Percentiles rank a stretch among this genome's conserved stretches.
Evolutionary conservation across 1,140 invertebrate species (phyloP).

Genomic region (Caenorhabditis inopinata): DNA sequence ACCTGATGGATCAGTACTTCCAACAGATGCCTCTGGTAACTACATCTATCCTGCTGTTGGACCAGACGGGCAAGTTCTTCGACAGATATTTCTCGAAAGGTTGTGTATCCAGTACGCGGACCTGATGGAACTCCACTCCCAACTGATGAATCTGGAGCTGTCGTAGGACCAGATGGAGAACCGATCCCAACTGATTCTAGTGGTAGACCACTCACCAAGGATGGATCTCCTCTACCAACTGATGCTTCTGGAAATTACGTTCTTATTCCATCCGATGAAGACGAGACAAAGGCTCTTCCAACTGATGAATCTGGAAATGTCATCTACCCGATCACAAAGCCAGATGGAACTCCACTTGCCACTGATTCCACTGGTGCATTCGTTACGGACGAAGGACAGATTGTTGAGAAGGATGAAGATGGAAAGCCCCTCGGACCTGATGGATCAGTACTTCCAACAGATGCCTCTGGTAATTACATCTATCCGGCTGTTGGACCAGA

Average conservation of each 20-base stretch:
- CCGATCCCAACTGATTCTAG: slow-evolving; percentile 22
- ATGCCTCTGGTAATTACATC: slow-evolving; percentile 15
- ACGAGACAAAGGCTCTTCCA: background rate
- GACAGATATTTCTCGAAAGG: slow-evolving; percentile 9
- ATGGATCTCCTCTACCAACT: slow-evolving; percentile 34
- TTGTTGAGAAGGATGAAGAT: slow-evolving; percentile 25
- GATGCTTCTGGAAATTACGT: slow-evolving; percentile 1
- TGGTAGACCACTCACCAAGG: background rate
- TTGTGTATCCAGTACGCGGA: slow-evolving; percentile 46
- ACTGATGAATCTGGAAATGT: slow-evolving; percentile 20
- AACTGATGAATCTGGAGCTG: slow-evolving; percentile 31
- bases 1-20: slow-evolving; percentile 36
- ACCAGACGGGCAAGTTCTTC: slow-evolving; percentile 40
- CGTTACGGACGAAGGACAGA: background rate
- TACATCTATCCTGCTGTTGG: slow-evolving; percentile 47
- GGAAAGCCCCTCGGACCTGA: slow-evolving; percentile 42
- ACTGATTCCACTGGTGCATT: slow-evolving; percentile 38
- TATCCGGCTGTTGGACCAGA: slow-evolving; percentile 10
- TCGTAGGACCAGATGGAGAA: slow-evolving; percentile 39
- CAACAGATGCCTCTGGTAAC: slow-evolving; percentile 40
- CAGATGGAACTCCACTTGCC: slow-evolving; percentile 35
- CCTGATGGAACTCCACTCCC: slow-evolving; percentile 48
- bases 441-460: slow-evolving; percentile 38
- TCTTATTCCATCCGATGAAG: background rate
- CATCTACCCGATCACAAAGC: slow-evolving; percentile 1